Evolutionary conservation across 2,888 invertebrate genomes (phyloP), one percentile per base, ranked within the genome.

Genomic region (Cryptocephalus moraei): DNA sequence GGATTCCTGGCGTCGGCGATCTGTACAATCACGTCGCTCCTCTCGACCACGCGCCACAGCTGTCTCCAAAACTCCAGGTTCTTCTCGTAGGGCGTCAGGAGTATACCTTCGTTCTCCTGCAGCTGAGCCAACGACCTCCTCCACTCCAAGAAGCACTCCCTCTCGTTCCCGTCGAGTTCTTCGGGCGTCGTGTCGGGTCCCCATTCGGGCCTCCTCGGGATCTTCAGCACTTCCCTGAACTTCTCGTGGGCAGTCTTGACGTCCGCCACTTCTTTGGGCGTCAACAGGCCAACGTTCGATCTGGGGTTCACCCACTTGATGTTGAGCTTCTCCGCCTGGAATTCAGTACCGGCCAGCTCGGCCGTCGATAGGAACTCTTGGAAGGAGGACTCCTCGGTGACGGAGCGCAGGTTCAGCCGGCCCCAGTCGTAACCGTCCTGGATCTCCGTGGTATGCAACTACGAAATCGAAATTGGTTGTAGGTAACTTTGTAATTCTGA

Each of bases 31-130:
- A 96, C 80, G 72, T 96, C 92, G 65, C 94, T 91, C 58, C 90
- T 81, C 69, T 99, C 99, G n/a, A 99, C 81, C 0, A 99, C 97
- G 58, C 97, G 79, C 99, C 99, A 99, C 33, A 99, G 69, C 67
- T 99, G 99, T 42, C 95, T 80, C 99, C 99, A 99, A 60, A 99
- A 90, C 67, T 99, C 95, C 13, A 97, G 69, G 72, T 99, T 99
- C 63, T 92, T 88, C 65, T 99, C 99, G 70, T 93, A 99, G 0
- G 99, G 99, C 0, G 99, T 99, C 53, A 99, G 71, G 0, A 89
- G 75, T 2, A 96, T 75, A 0, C 83, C 84, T 40, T 93, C 82
- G 11, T 81, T 76, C 56, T 90, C 86, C 68, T 87, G 89, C 11
- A 92, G 66, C 31, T 80, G 67, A 3, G 92, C 86, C 46, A 99